Percentiles rank a stretch among this genome's conserved stretches.
These are phyloP conservation scores for Cataglyphis albicans DNA, from an alignment of 2,888 invertebrate genomes.

Conservation along the genomic window DNA sequence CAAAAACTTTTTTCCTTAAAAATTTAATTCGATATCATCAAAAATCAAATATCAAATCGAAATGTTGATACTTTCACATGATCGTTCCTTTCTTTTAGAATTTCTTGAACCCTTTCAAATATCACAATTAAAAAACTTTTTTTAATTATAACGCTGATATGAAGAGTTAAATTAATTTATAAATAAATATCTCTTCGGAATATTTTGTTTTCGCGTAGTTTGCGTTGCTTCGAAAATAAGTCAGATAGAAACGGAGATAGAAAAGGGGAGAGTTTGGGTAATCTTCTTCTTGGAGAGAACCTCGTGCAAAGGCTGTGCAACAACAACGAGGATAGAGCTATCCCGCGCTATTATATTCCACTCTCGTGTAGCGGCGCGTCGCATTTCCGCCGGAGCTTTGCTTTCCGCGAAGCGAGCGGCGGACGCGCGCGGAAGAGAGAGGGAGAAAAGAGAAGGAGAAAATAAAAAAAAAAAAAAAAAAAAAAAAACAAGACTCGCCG, in stretches of 20 bases:
- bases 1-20: neutral
- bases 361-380: conserved; percentile 55
- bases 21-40: neutral
- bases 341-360: conserved; percentile 51
- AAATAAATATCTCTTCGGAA: neutral
- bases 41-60: neutral
- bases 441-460: neutral
- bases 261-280: conserved; percentile 1
- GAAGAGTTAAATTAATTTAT: neutral
- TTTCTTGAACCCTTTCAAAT: neutral
- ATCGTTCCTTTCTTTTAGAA: neutral
- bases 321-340: conserved; percentile 21
- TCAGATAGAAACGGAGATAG: neutral
- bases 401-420: conserved; percentile 52
- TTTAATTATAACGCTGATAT: neutral
- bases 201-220: neutral
- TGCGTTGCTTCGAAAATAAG: neutral
- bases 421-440: conserved; percentile 15
- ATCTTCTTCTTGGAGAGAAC: neutral
- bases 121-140: neutral
- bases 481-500: conserved; percentile 36
- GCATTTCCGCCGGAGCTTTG: conserved; percentile 51
- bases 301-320: neutral
- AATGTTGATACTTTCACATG: neutral
- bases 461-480: conserved; percentile 49